Evolutionary conservation across 1,140 invertebrate species (phyloP).

Genomic region (Eurytemora carolleeae): DNA sequence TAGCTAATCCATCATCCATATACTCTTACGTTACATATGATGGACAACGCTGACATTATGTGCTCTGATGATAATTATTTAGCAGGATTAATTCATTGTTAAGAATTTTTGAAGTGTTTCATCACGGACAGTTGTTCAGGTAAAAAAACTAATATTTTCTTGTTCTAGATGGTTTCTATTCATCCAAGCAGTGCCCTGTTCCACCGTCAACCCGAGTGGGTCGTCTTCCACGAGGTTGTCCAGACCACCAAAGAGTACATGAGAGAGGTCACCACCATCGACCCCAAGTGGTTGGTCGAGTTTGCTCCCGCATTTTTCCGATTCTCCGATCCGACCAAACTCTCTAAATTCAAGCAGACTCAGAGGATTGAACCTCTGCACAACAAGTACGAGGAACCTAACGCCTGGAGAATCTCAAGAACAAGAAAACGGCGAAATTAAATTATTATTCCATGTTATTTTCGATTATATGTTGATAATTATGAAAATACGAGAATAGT

Average conservation of each 20-base stretch:
- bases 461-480: no score
- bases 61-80: no score
- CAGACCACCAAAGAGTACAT: slow-evolving; percentile 99
- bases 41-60: no score
- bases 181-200: slow-evolving; percentile 95
- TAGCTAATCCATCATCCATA: no score
- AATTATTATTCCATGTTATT: no score
- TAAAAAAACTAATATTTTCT: no score
- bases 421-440: slow-evolving; percentile 72
- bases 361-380: slow-evolving; percentile 91
- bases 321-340: slow-evolving; percentile 94
- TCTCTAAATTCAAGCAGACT: slow-evolving; percentile 98
- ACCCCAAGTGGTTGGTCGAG: slow-evolving; percentile 98
- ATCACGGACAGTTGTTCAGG: no score
- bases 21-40: no score
- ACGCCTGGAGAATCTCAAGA: slow-evolving; percentile 94
- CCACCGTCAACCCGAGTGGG: slow-evolving; percentile 96
- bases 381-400: slow-evolving; percentile 98
- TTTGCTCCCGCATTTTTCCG: slow-evolving; percentile 98
- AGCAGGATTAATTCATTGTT: no score
- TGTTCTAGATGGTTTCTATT: slow-evolving; percentile 97
- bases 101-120: no score
- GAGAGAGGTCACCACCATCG: slow-evolving; percentile 95
- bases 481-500: no score
- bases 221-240: slow-evolving; percentile 95